A percentile compares a stretch with the other conserved stretches of the same genome.
Evolutionary conservation across 2,888 invertebrate genomes (phyloP).

Genomic region (Polydrusus pterygomalis): DNA sequence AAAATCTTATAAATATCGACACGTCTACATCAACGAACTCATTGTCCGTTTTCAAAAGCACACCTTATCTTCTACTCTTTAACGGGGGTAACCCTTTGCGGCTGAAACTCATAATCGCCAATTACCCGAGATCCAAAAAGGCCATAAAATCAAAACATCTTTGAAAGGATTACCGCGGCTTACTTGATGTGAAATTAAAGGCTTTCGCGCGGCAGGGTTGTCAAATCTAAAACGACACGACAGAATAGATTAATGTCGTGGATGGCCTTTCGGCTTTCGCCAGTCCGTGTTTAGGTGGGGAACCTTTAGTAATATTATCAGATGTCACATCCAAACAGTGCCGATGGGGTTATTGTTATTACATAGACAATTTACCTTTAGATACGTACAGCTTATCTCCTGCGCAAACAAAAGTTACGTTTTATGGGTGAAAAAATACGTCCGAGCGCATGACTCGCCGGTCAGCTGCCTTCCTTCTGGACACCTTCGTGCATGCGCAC

Average conservation of each 20-base stretch:
- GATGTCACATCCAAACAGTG: no score
- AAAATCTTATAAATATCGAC: not conserved
- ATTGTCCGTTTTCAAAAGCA: not conserved
- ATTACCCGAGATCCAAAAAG: slow-evolving; percentile 22
- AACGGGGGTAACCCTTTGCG: slow-evolving; percentile 22
- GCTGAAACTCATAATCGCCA: slow-evolving; percentile 23
- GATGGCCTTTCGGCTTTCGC: no score
- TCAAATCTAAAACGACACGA: not conserved
- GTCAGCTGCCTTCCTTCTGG: no score
- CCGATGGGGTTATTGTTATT: no score
- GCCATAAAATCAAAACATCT: slow-evolving; percentile 35
- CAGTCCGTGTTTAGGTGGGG: no score
- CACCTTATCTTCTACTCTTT: slow-evolving; percentile 15
- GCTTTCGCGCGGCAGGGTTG: not conserved
- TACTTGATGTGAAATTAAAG: slow-evolving; percentile 4
- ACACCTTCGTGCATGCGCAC: no score
- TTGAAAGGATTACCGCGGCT: slow-evolving; percentile 26
- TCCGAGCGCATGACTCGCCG: no score
- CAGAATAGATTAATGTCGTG: not conserved
- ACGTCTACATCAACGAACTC: not conserved
- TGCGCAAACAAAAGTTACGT: no score
- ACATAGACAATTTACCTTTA: no score
- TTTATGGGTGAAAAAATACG: no score
- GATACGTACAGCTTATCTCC: no score
- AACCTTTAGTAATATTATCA: no score